These are phyloP conservation scores for Labroides dimidiatus DNA, from an alignment of 2,797 vertebrate species.

Conservation along the genomic window DNA sequence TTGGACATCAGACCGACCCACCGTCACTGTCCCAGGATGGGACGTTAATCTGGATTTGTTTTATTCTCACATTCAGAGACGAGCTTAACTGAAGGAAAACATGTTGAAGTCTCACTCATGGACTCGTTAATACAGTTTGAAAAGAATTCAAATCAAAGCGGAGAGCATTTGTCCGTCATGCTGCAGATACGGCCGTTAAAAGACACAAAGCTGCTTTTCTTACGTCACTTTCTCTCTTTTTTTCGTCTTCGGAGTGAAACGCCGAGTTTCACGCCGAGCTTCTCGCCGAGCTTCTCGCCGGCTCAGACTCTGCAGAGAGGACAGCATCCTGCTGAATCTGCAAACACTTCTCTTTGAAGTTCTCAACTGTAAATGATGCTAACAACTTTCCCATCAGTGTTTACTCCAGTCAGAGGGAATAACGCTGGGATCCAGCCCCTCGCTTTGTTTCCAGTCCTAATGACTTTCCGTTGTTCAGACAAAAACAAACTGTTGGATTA, in stretches of 20 bases:
- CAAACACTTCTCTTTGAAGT: constrained; percentile 19
- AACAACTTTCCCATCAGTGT: constrained; percentile 31
- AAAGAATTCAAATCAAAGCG: too few species aligned
- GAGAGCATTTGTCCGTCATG: not conserved
- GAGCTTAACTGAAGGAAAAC: too few species aligned
- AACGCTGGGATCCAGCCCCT: constrained; percentile 19
- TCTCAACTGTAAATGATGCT: constrained; percentile 23
- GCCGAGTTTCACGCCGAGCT: not conserved
- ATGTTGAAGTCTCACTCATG: too few species aligned
- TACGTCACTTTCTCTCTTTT: not conserved
- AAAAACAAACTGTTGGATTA: constrained; percentile 33
- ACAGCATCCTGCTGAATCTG: constrained; percentile 19
- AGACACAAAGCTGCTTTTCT: not conserved
- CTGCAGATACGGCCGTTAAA: not conserved
- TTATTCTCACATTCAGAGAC: too few species aligned
- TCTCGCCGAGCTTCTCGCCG: not conserved
- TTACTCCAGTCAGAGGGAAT: constrained; percentile 11
- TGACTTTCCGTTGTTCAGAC: constrained; percentile 36
- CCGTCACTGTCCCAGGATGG: too few species aligned
- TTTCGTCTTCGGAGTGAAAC: constrained; percentile 1
- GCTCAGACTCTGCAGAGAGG: constrained; percentile 2
- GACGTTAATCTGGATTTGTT: too few species aligned
- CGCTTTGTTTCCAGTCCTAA: constrained; percentile 18
- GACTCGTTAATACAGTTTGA: too few species aligned
- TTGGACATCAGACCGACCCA: too few species aligned